These are phyloP conservation scores for Loripinus fragilis DNA, from an alignment of 2,888 invertebrate genomes.

Conservation along the genomic window DNA sequence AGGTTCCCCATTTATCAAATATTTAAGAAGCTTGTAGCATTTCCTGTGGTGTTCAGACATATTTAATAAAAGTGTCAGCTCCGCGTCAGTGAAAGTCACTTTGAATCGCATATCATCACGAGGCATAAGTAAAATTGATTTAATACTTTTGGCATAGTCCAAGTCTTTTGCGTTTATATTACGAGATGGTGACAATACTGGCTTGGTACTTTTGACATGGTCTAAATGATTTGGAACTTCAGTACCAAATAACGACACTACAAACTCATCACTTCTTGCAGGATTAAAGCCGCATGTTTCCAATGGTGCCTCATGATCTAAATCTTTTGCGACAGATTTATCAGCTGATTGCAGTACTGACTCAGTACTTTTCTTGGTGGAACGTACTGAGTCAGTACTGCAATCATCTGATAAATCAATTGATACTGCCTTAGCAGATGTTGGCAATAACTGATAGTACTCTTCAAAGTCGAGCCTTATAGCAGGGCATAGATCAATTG, in stretches of 20 bases:
- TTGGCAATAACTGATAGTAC: not conserved
- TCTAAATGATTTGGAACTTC: not conserved
- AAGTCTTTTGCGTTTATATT: not conserved
- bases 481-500: not conserved
- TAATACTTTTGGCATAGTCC: not conserved
- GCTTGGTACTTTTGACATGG: not conserved
- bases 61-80: not conserved
- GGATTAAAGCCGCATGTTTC: no score
- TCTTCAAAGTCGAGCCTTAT: not conserved
- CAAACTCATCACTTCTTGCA: not conserved
- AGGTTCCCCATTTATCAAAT: slow-evolving; percentile 1
- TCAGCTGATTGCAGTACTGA: no score
- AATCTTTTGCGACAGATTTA: not conserved
- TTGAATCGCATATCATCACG: not conserved
- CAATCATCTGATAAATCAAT: no score
- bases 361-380: no score
- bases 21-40: slow-evolving; percentile 3
- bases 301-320: no score
- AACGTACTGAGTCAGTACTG: no score
- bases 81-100: not conserved
- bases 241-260: not conserved
- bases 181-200: not conserved
- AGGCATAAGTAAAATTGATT: not conserved
- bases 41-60: slow-evolving; percentile 9
- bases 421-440: no score